Evolutionary conservation across 2,888 invertebrate species (phyloP), one percentile per base, ranked within the genome.

Genomic region (Proisotoma minuta): DNA sequence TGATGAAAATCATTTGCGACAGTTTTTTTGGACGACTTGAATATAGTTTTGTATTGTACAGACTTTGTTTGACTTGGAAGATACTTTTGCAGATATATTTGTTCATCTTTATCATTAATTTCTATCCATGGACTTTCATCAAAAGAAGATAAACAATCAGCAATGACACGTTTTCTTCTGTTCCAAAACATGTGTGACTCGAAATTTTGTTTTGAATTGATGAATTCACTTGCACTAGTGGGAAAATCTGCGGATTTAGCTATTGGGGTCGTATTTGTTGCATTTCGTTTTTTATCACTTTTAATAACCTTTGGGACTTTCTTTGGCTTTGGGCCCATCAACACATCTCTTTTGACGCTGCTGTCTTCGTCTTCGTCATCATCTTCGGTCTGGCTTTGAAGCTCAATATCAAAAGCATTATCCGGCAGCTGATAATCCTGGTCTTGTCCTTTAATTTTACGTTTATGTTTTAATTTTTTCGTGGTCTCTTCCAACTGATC

Each of bases 1-100:
- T 57, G 39, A 28, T 63, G 66, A 47, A 62, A 72, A 24, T 61
- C 52, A 10, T 40, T 59, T 12, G n/a, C 5, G 5, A 51, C 18
- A 10, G 27, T 28, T 10, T 27, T 24, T 5, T n/a, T 20, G 54
- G 22, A 26, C 27, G 26, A 15, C 28, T 58, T 23, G 24, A 58
- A 48, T 40, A 28, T 49, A 1, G 57, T 54, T 29, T 59, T 60
- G 29, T 66, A 68, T 26, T 54, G 51, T 1, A 66, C 29, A 40
- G 68, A 68, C 12, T 40, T 26, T 26, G 26, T 23, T 18, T 58
- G 52, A 22, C 12, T 24, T 2, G 66, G 66, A 23, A 66, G 54
- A 48, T 63, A 66, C 2, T 40, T 15, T 15, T 53, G 20, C 1
- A 40, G 12, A 20, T 43, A 23, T 20, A 26, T 26, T 24, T 26